Evolutionary conservation across 2,113 vertebrate species (phyloP).

Genomic region (Trematocara macrostoma): DNA sequence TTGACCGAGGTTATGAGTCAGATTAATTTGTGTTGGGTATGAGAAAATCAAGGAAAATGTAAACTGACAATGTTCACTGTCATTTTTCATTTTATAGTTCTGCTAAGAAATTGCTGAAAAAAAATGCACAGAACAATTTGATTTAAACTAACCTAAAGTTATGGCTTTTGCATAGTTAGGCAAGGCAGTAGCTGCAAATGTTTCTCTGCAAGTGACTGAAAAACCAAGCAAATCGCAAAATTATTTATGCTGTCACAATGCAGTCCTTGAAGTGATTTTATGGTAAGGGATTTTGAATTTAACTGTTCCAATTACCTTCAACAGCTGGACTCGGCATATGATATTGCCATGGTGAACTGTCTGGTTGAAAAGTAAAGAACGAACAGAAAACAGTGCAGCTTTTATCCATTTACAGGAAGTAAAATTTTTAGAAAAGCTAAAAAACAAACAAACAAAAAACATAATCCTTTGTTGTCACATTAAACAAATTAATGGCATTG

Average conservation of each 20-base stretch:
- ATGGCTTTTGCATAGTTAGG: not conserved
- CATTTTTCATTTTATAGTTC: not conserved
- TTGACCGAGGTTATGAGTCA: not conserved
- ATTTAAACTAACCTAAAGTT: not conserved
- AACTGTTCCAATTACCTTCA: not conserved
- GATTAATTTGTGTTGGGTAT: not conserved
- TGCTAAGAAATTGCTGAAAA: not conserved
- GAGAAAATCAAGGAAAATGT: not conserved
- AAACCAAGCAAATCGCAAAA: not conserved
- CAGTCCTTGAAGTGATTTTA: not conserved
- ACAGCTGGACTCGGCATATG: not conserved
- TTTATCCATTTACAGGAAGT: not conserved
- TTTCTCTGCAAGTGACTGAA: not conserved
- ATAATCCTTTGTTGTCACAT: not conserved
- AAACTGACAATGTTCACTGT: accelerated
- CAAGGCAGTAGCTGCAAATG: not conserved
- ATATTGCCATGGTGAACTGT: not conserved
- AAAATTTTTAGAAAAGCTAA: not conserved
- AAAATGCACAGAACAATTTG: not conserved
- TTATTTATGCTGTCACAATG: not conserved
- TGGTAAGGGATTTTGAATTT: not conserved
- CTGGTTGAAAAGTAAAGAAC: not conserved
- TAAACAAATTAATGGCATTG: not conserved
- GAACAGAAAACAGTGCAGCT: not conserved
- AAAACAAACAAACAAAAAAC: not conserved